Evolutionary conservation across 2,113 vertebrate genomes (phyloP).

Genomic region (Rissa tridactyla): DNA sequence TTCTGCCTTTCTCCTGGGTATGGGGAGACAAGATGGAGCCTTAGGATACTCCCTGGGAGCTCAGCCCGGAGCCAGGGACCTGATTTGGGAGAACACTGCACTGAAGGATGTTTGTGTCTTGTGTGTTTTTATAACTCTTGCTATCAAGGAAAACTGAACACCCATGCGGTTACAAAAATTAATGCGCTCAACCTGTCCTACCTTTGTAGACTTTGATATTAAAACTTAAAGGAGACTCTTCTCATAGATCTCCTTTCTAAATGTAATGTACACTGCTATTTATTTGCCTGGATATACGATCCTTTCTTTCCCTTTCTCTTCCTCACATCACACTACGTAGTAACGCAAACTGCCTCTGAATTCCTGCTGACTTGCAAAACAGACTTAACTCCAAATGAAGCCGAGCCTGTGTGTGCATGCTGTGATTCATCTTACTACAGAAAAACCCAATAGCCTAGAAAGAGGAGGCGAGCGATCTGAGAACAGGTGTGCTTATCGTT

Average conservation of each 20-base stretch:
- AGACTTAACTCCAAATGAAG: neutral
- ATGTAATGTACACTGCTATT: neutral
- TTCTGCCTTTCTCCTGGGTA: neutral
- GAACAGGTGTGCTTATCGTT: neutral
- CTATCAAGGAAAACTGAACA: neutral
- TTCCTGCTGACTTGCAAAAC: slow-evolving; percentile 30
- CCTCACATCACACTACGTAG: neutral
- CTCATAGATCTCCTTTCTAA: neutral
- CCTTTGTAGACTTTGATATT: neutral
- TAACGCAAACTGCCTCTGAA: neutral
- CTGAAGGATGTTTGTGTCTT: neutral
- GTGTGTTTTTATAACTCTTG: neutral
- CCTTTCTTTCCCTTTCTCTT: neutral
- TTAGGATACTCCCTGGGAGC: neutral
- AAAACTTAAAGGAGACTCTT: neutral
- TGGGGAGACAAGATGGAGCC: neutral
- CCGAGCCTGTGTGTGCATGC: neutral
- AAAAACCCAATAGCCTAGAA: neutral
- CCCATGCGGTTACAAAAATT: neutral
- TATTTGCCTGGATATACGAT: neutral
- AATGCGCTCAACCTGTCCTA: neutral
- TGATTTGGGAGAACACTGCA: neutral
- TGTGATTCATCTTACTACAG: slow-evolving; percentile 22
- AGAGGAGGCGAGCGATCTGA: neutral
- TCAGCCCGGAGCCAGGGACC: neutral